A percentile compares a stretch with the other conserved stretches of the same genome.
These are phyloP conservation scores for Synanthedon myopaeformis DNA, from an alignment of 2,888 invertebrate genomes.

Conservation along the genomic window DNA sequence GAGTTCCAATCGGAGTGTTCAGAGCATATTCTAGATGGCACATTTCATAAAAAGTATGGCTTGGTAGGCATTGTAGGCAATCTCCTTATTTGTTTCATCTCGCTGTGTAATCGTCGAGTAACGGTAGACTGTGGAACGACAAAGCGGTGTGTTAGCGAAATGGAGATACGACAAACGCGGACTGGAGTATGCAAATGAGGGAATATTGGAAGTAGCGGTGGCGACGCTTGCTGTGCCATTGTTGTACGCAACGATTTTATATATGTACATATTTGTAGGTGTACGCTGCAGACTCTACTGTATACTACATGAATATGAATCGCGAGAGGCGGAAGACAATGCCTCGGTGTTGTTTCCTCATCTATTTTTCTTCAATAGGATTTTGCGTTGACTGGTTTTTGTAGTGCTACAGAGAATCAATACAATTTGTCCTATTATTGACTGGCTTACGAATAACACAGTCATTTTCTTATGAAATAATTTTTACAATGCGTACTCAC, in stretches of 20 bases:
- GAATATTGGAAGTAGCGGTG: conserved; percentile 48
- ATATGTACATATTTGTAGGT: neutral
- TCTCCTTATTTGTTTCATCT: neutral
- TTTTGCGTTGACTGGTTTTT: too few relatives aligned
- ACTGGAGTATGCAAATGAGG: conserved; percentile 57
- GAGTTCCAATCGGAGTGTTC: too few relatives aligned
- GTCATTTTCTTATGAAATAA: too few relatives aligned
- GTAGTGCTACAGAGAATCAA: too few relatives aligned
- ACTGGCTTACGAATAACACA: too few relatives aligned
- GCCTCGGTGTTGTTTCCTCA: too few relatives aligned
- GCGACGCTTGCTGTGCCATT: conserved; percentile 22
- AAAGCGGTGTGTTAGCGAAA: conserved; percentile 33
- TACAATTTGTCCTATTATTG: too few relatives aligned
- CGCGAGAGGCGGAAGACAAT: too few relatives aligned
- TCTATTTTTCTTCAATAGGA: too few relatives aligned
- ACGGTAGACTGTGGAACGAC: conserved; percentile 3
- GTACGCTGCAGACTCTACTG: too few relatives aligned
- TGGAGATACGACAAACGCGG: conserved; percentile 14
- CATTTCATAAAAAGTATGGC: neutral
- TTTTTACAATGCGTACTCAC: too few relatives aligned
- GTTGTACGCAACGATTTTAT: conserved; percentile 16
- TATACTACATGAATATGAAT: neutral
- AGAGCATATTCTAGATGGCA: neutral
- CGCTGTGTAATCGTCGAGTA: neutral
- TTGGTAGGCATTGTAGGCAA: neutral